Conservation (phyloP, 2,113 vertebrate genomes). For the Cottus gobio region DNA sequence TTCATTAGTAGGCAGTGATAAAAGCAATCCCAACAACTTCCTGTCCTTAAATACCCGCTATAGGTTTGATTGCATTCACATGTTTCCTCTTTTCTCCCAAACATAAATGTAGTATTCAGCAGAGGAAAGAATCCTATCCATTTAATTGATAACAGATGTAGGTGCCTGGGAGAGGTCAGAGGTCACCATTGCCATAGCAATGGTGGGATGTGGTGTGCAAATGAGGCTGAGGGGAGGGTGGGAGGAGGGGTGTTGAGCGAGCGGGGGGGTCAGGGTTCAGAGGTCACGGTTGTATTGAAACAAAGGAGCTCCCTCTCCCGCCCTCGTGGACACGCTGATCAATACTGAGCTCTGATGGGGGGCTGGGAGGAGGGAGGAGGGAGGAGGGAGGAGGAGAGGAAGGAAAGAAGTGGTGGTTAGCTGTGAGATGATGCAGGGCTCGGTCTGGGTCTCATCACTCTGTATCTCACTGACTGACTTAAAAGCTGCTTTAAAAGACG, state of each 20-base stretch:
- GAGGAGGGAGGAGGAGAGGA: not conserved
- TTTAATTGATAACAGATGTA: conserved; percentile 86
- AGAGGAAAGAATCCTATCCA: conserved; percentile 67
- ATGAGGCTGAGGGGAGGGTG: conserved; percentile 49
- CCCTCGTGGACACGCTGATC: conserved; percentile 68
- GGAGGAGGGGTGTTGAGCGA: conserved; percentile 36
- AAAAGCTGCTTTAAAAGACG: not conserved
- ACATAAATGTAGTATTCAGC: conserved; percentile 47
- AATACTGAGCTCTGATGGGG: conserved; percentile 55
- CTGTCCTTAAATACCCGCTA: conserved; percentile 26
- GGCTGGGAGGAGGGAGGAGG: not conserved
- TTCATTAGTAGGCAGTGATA: conserved; percentile 19
- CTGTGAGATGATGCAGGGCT: conserved; percentile 15
- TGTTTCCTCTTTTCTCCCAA: conserved; percentile 30
- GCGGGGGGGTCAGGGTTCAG: conserved; percentile 72
- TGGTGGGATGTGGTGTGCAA: conserved; percentile 67
- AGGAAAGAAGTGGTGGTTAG: conserved; percentile 33
- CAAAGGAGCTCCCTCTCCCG: conserved; percentile 75
- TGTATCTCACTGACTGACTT: not conserved
- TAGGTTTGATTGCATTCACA: conserved; percentile 56
- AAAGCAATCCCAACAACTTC: conserved; percentile 45
- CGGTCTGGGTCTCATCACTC: conserved; percentile 19
- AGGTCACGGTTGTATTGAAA: conserved; percentile 73
- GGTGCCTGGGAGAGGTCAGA: conserved; percentile 79
- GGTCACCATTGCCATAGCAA: conserved; percentile 80